Evolutionary conservation across 2,113 vertebrate species (phyloP), one percentile per base, ranked within the genome.

Genomic region (Brienomyrus longianalis): DNA sequence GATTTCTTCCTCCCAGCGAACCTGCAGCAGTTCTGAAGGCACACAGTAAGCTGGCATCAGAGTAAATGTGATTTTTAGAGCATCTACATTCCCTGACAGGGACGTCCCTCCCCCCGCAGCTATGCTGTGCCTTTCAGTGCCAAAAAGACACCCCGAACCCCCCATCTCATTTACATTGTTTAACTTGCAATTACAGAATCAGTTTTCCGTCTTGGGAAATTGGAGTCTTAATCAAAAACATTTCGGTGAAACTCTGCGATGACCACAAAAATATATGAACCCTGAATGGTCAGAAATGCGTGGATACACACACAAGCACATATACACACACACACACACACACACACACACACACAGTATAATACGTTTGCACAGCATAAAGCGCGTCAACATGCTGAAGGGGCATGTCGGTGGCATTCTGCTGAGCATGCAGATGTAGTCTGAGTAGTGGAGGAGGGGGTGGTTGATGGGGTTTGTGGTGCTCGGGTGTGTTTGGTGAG

Each of bases 341-440:
- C 54, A 5, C 54, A 91, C 39, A 89, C 59, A 47, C 48, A 48
- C 52, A 3, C 87, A 39, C 10, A 90, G 27, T 43, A 31, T 48
- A n/a, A 56, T 62, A 54, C 15, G 6, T 43, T 59, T 50, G 19
- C 90, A 91, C 87, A 90, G 89, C 48, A 94, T 91, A 93, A 91
- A 91, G 80, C 89, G 93, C 91, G 93, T 91, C 92, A 92, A 91
- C 89, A 92, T 50, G 90, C 91, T 83, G 89, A 90, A 91, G 88
- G 91, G 92, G 91, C 83, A 39, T 48, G 45, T 86, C 43, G 51
- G 90, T 91, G 89, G 83, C 93, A 93, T 94, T 93, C 93, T 90
- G 94, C 93, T 92, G 90, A 94, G 86, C 95, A 95, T 95, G 95
- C 95, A 95, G 90, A 92, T 90, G 91, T 91, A 90, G 88, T 93